Conservation (phyloP, 2,113 vertebrate species). For the Podarcis raffonei region DNA sequence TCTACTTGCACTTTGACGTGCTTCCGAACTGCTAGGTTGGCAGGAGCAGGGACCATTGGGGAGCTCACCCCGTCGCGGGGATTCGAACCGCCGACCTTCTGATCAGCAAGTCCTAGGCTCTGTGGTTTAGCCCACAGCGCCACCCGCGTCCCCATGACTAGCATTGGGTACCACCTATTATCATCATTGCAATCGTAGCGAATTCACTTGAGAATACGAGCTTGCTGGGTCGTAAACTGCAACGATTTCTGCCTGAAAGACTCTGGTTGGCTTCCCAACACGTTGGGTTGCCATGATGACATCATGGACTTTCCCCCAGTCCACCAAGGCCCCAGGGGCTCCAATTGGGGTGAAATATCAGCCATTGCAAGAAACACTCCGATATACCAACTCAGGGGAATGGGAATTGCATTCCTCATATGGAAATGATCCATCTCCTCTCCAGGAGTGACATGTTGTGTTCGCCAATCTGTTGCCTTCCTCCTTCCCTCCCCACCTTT, state of each 20-base stretch:
- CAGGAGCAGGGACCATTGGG: too few species aligned
- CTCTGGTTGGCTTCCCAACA: slow-evolving; percentile 51
- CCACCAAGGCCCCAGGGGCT: slow-evolving; percentile 35
- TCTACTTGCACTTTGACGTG: too few species aligned
- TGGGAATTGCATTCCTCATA: slow-evolving; percentile 14
- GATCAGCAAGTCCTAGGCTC: too few species aligned
- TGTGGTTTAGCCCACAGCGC: too few species aligned
- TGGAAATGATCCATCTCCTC: neutral
- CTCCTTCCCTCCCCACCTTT: slow-evolving; percentile 39
- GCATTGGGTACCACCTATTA: neutral
- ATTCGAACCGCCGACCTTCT: too few species aligned
- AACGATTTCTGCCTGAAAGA: slow-evolving; percentile 32
- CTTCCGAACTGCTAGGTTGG: too few species aligned
- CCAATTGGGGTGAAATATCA: slow-evolving; percentile 27
- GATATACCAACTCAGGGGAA: slow-evolving; percentile 36
- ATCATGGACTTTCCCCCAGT: neutral
- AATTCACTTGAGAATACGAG: slow-evolving; percentile 46
- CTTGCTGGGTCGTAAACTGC: slow-evolving; percentile 30
- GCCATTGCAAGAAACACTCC: slow-evolving; percentile 29
- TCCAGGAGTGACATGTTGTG: slow-evolving; percentile 31
- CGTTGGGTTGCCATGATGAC: slow-evolving; percentile 55
- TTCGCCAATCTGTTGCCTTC: slow-evolving; percentile 50
- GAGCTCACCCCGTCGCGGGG: too few species aligned
- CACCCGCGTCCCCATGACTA: too few species aligned
- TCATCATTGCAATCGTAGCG: slow-evolving; percentile 19